These are phyloP conservation scores for Homalodisca vitripennis DNA, from an alignment of 1,140 invertebrate genomes.

Conservation along the genomic window DNA sequence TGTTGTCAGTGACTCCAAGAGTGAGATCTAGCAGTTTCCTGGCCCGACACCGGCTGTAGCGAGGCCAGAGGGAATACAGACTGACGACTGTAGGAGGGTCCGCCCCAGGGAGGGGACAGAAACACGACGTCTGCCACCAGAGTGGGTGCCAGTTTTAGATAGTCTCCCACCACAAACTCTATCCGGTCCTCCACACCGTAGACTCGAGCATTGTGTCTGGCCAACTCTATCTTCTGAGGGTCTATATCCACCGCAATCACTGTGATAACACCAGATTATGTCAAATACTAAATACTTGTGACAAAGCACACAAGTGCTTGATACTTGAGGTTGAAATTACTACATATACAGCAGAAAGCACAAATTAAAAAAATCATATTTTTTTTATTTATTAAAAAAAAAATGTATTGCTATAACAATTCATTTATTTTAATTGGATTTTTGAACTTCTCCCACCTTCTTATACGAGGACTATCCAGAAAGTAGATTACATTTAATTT, in stretches of 20 bases:
- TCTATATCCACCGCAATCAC: conserved; percentile 96
- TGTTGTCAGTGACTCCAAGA: conserved; percentile 66
- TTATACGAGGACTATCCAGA: too few species aligned
- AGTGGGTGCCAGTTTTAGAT: conserved; percentile 66
- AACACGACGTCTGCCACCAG: conserved; percentile 83
- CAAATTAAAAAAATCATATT: too few species aligned
- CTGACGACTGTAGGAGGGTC: conserved; percentile 34
- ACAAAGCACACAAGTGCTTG: too few species aligned
- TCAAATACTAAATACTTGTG: too few species aligned
- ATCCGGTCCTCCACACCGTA: conserved; percentile 90
- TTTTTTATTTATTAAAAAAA: too few species aligned
- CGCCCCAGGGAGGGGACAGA: conserved; percentile 95
- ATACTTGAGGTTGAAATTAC: too few species aligned
- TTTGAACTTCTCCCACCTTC: too few species aligned
- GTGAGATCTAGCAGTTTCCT: conserved; percentile 61
- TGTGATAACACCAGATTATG: conserved; percentile 51
- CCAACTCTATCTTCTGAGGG: conserved; percentile 80
- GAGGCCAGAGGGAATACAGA: conserved; percentile 76
- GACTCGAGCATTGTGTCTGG: conserved; percentile 83
- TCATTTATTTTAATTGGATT: too few species aligned
- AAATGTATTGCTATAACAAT: too few species aligned
- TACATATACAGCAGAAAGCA: too few species aligned
- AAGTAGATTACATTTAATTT: too few species aligned
- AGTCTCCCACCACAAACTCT: conserved; percentile 93
- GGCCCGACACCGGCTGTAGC: conserved; percentile 65